Percentiles rank a stretch among this genome's conserved stretches.
Evolutionary conservation across 2,113 vertebrate species (phyloP).

Genomic region (Tauraco erythrolophus): DNA sequence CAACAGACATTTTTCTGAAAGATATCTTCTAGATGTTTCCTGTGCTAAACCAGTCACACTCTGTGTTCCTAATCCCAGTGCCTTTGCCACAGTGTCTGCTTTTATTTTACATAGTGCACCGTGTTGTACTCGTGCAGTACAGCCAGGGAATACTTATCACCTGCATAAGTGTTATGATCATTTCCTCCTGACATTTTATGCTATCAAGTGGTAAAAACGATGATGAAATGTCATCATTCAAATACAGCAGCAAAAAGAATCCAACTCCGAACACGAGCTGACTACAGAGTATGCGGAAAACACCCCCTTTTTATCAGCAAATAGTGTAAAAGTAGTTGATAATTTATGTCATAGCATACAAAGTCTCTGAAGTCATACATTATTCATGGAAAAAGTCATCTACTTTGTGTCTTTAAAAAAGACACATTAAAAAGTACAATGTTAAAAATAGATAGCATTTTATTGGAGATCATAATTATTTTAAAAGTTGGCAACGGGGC

Average conservation of each 20-base stretch:
- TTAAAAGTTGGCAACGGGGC: constrained; percentile 67
- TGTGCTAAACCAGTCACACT: background rate
- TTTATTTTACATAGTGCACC: background rate
- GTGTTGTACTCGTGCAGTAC: background rate
- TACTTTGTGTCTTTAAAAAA: constrained; percentile 70
- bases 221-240: constrained; percentile 66
- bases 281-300: constrained; percentile 33
- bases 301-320: constrained; percentile 58
- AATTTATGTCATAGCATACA: constrained; percentile 64
- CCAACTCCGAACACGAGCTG: background rate
- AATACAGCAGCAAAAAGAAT: constrained; percentile 41
- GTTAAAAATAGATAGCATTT: constrained; percentile 77
- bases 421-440: constrained; percentile 66
- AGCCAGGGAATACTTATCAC: constrained; percentile 53
- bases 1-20: background rate
- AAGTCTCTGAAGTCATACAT: constrained; percentile 62
- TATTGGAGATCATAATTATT: constrained; percentile 76
- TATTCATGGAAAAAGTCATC: constrained; percentile 53
- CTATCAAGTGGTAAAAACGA: constrained; percentile 35
- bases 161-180: constrained; percentile 60
- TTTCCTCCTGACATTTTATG: constrained; percentile 71
- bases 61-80: background rate
- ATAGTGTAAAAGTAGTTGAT: constrained; percentile 62
- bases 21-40: background rate
- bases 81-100: background rate